Base-by-base conservation (phyloP, 2,113 vertebrate genomes). In the Indicator indicator region DNA sequence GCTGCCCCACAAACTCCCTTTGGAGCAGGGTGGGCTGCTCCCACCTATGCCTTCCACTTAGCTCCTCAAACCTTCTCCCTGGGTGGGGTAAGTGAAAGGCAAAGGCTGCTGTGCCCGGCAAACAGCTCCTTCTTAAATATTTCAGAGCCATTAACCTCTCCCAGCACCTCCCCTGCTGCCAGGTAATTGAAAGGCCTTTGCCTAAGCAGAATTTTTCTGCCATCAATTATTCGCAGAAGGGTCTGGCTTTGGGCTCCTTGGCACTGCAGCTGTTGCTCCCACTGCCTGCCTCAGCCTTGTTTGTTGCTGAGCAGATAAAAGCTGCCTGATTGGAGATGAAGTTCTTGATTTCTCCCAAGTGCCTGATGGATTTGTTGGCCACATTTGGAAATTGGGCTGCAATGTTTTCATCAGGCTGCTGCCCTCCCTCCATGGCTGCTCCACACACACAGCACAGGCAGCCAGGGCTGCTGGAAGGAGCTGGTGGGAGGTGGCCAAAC, bases 301-400 rank as follows among this genome's bases (percentile, higher is more conserved):
- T 95, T 94, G 96, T 95, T 94, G 93, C 91, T 44, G 86, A 76
- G 86, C 94, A 92, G 96, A 96, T 95, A 95, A 96, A 97, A 97
- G 89, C 91, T 19, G 87, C 36, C 94, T 97, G 94, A 97, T 97
- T 97, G 94, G 89, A 96, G 93, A 96, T 93, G 94, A 93, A 97
- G 90, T 95, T 96, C 95, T 91, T 81, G 70, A 86, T 95, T 94
- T 90, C 81, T 84, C 78, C 80, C 94, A 94, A 91, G 90, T 80
- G 88, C 84, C 90, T 83, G 95, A 88, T 72, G 72, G 93, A 89
- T 96, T 91, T 93, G 86, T 95, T 95, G 95, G 82, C 86, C 89
- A 93, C 76, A 88, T 83, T 95, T 89, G 86, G 93, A 96, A 95
- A 95, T 94, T 91, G 83, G 94, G 91, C 85, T 27, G 83, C 70